phyloP scores from a whole-genome alignment of 2,797 vertebrate genomes.

The Notolabrus celidotus region DNA sequence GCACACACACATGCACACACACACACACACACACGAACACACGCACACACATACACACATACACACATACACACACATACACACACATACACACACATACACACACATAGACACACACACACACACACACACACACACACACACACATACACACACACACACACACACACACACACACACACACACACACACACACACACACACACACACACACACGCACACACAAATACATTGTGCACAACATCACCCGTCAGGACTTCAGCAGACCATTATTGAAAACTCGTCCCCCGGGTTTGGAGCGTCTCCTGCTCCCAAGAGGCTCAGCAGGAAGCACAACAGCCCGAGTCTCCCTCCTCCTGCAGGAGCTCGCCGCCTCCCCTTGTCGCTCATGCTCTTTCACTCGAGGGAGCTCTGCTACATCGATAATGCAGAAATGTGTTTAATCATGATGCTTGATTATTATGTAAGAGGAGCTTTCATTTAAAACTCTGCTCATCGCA shows the following conservation, averaged over 20 bases:
- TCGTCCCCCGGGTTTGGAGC: conserved; percentile 35
- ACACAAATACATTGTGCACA: conserved; percentile 5
- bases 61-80: too few relatives aligned
- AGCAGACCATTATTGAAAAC: conserved; percentile 43
- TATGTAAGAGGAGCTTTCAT: background rate
- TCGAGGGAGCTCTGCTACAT: background rate
- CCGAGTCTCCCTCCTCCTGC: conserved; percentile 13
- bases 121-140: background rate
- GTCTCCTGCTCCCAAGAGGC: conserved; percentile 26
- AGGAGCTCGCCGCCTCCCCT: conserved; percentile 27
- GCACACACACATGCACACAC: background rate
- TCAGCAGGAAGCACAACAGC: conserved; percentile 43
- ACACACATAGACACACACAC: too few relatives aligned
- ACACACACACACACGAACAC: too few relatives aligned
- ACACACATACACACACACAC: too few relatives aligned
- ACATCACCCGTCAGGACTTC: conserved; percentile 3
- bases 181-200: too few relatives aligned
- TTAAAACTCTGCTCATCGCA: background rate
- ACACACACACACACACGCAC: too few relatives aligned
- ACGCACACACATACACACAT: background rate
- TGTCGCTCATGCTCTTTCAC: conserved; percentile 19
- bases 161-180: background rate
- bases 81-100: too few relatives aligned
- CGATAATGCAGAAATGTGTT: conserved; percentile 34
- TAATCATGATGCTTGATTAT: background rate